Percentiles rank a stretch among this genome's conserved stretches.
Evolutionary conservation across 2,888 invertebrate genomes (phyloP).

Genomic region (Cataglyphis cursor): DNA sequence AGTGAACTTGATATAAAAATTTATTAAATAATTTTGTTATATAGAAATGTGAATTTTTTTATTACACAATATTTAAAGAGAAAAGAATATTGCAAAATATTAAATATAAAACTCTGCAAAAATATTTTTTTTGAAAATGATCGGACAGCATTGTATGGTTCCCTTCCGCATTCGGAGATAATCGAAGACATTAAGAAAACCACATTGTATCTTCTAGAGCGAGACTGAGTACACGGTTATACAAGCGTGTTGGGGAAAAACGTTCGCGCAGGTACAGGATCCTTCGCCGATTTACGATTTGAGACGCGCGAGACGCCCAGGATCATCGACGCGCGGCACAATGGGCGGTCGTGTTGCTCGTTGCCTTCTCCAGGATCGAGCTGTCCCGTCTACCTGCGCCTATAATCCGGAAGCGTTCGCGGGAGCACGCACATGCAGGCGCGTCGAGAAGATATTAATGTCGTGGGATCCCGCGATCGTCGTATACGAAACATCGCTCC

Average conservation of each 20-base stretch:
- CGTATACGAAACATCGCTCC: constrained; percentile 35
- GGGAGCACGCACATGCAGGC: constrained; percentile 77
- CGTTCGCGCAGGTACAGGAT: constrained; percentile 71
- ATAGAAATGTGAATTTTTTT: not conserved
- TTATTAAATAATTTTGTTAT: not conserved
- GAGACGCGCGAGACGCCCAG: constrained; percentile 54
- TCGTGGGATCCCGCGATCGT: constrained; percentile 56
- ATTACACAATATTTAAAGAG: not conserved
- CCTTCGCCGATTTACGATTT: constrained; percentile 73
- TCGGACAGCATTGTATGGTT: not conserved
- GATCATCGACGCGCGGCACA: constrained; percentile 68
- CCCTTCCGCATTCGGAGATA: not conserved
- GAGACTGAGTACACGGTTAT: constrained; percentile 25
- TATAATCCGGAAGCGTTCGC: constrained; percentile 78
- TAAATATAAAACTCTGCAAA: no score
- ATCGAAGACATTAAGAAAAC: constrained; percentile 30
- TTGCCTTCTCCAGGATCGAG: constrained; percentile 75
- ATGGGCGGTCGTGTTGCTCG: constrained; percentile 78
- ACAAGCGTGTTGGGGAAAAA: constrained; percentile 27
- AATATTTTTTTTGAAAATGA: not conserved
- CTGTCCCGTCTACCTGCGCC: constrained; percentile 71
- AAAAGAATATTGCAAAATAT: not conserved
- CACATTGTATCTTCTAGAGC: constrained; percentile 12
- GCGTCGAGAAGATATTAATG: constrained; percentile 55
- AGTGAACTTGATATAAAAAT: not conserved